Conservation (phyloP, 2,797 vertebrate species). For the Smutsia temminckii region DNA sequence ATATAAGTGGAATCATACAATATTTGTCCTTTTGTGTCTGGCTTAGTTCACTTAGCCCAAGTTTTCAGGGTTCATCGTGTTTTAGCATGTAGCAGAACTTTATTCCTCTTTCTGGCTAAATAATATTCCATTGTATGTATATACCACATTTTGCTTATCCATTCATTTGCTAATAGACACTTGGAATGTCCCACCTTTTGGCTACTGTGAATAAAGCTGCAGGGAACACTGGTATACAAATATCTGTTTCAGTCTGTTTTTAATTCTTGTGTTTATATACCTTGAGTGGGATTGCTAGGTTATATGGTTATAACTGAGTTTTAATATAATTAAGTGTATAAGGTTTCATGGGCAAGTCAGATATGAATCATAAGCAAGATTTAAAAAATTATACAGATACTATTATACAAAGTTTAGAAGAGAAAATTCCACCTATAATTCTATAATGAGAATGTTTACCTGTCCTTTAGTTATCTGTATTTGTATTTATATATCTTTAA, state of each 20-base stretch:
- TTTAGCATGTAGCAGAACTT: background rate
- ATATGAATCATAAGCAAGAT: constrained; percentile 3
- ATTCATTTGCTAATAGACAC: background rate
- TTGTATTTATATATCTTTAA: too few species aligned
- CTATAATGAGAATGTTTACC: background rate
- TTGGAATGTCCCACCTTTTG: background rate
- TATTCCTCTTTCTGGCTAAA: background rate
- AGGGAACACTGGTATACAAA: background rate
- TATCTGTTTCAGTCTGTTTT: background rate
- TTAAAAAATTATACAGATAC: constrained; percentile 44
- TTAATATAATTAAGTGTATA: constrained; percentile 2
- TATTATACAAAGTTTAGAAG: constrained; percentile 31
- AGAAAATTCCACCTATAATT: constrained; percentile 25
- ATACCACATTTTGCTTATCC: background rate
- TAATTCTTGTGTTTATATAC: background rate
- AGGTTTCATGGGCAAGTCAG: background rate
- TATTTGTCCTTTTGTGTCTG: background rate
- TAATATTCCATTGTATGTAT: background rate
- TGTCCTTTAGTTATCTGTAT: background rate
- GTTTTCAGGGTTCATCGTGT: constrained; percentile 7
- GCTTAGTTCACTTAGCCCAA: background rate
- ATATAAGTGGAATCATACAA: background rate
- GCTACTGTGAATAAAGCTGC: background rate
- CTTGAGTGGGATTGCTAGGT: background rate
- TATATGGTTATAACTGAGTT: background rate